Evolutionary conservation across 1,140 invertebrate species (phyloP), one percentile per base, ranked within the genome.

Genomic region (Papilio glaucus): DNA sequence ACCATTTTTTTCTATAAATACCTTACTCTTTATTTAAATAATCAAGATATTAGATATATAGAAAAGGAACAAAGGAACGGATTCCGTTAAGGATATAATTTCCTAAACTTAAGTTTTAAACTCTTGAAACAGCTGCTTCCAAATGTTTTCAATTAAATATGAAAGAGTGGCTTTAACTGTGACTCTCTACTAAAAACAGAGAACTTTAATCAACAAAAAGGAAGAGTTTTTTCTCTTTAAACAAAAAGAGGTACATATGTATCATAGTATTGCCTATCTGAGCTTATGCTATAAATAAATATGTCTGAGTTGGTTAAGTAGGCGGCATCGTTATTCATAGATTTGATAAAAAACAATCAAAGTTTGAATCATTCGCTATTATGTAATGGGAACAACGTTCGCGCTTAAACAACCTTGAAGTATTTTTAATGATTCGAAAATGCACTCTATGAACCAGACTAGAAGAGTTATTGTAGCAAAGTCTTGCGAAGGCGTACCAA

Each of bases 381-480:
- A 57, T 57, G 49, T 57, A 57, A 57, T 57, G 49, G 49, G 49
- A 57, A 57, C 49, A 26, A 57, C 49, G 49, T 13, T 57, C 49
- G 21, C 49, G 21, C 49, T 57, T 12, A 26, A 57, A 13, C 49
- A 57, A 57, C 49, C 49, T 57, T 57, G 49, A 57, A 57, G 21
- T 57, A 57, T 26, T 57, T 57, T 24, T 24, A 21, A 26, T 15
- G 49, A 26, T 26, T 18, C 49, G 3, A 57, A 57, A 57, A 57
- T 26, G 49, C 9, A 13, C 49, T 57, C 49, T 57, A 57, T 57
- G 7, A 4, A 57, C 12, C 9, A 12, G 49, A 26, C 18, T 24
- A 26, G 21, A 4, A 26, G 49, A 24, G 9, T 21, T 57, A 26
- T 57, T 57, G 21, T 33, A 33, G 10, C 18, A 9, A 49, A 49